phyloP scores from a whole-genome alignment of 2,113 vertebrate genomes.

The Amblyornis subalaris region DNA sequence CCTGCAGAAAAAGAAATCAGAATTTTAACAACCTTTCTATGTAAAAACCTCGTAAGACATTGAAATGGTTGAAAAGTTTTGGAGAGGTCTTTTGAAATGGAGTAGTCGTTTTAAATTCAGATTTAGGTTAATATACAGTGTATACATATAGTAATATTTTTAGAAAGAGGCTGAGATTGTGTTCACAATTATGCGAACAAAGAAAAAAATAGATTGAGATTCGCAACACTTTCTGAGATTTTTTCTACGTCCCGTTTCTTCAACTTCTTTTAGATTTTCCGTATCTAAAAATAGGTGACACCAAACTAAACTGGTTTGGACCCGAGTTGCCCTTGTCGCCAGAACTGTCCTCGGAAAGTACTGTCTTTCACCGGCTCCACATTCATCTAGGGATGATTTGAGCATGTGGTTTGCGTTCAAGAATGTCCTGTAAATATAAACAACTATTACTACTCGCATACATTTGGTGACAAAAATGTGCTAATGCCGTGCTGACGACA shows the following conservation, averaged over 20 bases:
- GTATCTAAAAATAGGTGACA: not conserved
- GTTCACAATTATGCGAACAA: not conserved
- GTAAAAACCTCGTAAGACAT: not conserved
- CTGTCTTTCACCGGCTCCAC: not conserved
- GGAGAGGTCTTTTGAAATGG: not conserved
- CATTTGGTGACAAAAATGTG: conserved; percentile 19
- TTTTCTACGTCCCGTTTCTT: not conserved
- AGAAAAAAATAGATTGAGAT: not conserved
- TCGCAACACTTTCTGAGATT: not conserved
- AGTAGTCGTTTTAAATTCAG: not conserved
- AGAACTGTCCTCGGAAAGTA: not conserved
- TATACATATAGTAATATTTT: not conserved
- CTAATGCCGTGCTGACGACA: not conserved
- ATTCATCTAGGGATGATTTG: not conserved
- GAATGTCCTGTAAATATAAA: conserved; percentile 38
- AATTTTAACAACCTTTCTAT: not conserved
- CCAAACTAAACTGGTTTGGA: not conserved
- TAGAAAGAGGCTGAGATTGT: not conserved
- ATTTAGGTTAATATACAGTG: not conserved
- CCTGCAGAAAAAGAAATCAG: not conserved
- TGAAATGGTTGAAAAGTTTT: not conserved
- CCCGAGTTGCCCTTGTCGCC: not conserved
- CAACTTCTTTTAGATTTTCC: not conserved
- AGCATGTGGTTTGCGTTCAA: not conserved
- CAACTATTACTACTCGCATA: not conserved